Percentiles rank a stretch among this genome's conserved stretches.
Evolutionary conservation across 1,140 invertebrate genomes (phyloP).

Genomic region (Drosophila nigromelanica): DNA sequence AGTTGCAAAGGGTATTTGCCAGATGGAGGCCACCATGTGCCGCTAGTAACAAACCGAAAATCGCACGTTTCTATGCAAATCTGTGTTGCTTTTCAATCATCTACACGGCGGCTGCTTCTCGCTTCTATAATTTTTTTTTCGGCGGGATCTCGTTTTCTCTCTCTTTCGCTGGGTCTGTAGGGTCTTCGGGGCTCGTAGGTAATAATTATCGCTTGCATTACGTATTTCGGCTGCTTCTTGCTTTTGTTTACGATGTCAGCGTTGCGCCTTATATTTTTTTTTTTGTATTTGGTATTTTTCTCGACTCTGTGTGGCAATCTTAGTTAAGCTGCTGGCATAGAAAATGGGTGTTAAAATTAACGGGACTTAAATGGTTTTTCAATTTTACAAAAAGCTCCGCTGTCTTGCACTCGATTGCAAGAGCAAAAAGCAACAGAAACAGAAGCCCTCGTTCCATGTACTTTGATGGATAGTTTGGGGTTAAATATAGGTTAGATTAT

Average conservation of each 20-base stretch:
- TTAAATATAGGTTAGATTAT: conserved; percentile 79
- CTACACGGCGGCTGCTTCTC: conserved; percentile 58
- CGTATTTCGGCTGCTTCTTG: conserved; percentile 74
- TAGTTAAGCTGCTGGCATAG: conserved; percentile 64
- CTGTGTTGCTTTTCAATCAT: conserved; percentile 76
- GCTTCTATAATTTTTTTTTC: conserved; percentile 43
- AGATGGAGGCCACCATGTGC: conserved; percentile 62
- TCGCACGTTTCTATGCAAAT: conserved; percentile 82
- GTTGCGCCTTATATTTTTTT: conserved; percentile 27
- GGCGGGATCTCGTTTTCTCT: conserved; percentile 24
- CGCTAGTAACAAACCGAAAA: conserved; percentile 59
- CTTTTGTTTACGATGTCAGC: conserved; percentile 66
- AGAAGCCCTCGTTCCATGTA: conserved; percentile 52
- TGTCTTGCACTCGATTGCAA: conserved; percentile 50
- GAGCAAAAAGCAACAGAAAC: conserved; percentile 37
- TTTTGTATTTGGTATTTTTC: conserved; percentile 6
- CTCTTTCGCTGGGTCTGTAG: conserved; percentile 8
- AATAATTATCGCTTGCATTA: conserved; percentile 82
- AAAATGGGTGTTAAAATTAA: conserved; percentile 82
- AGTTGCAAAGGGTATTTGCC: conserved; percentile 54
- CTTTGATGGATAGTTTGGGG: conserved; percentile 78
- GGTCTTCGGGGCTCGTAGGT: conserved; percentile 58
- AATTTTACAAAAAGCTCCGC: conserved; percentile 60
- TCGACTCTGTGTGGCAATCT: conserved; percentile 56
- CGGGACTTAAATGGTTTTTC: conserved; percentile 78